These are phyloP conservation scores for Sebastes minor DNA, from an alignment of 2,797 vertebrate species.

Conservation along the genomic window DNA sequence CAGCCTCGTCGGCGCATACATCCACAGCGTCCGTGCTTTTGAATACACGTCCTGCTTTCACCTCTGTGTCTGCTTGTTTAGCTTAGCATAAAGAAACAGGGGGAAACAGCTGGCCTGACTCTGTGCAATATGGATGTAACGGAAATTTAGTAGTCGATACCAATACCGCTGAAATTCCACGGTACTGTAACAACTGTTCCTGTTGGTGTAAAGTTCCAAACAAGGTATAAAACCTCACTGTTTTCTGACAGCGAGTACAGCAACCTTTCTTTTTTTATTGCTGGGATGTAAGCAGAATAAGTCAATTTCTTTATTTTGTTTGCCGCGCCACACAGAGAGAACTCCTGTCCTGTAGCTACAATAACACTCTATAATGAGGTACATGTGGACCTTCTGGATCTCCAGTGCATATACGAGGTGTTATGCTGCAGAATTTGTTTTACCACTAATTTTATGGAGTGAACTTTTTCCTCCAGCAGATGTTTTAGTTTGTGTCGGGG, in stretches of 20 bases:
- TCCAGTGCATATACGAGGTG: not conserved
- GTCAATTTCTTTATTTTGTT: not conserved
- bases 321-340: not conserved
- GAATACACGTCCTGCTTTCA: not conserved
- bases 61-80: not conserved
- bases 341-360: not conserved
- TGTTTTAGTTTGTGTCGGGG: not conserved
- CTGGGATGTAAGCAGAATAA: not conserved
- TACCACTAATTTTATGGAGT: not conserved
- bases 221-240: not conserved
- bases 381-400: not conserved
- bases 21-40: not conserved
- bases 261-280: not conserved
- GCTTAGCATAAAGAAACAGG: not conserved
- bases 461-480: not conserved
- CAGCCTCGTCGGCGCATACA: too few relatives aligned
- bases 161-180: too few relatives aligned
- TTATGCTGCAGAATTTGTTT: not conserved
- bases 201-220: not conserved
- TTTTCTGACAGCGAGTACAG: not conserved
- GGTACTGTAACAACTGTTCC: not conserved
- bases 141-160: too few relatives aligned
- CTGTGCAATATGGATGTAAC: not conserved
- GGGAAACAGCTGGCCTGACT: not conserved
- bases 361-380: conserved; percentile 3